A percentile compares a stretch with the other conserved stretches of the same genome.
Conservation (phyloP, 1,140 invertebrate genomes). For the Ericerus pela region DNA sequence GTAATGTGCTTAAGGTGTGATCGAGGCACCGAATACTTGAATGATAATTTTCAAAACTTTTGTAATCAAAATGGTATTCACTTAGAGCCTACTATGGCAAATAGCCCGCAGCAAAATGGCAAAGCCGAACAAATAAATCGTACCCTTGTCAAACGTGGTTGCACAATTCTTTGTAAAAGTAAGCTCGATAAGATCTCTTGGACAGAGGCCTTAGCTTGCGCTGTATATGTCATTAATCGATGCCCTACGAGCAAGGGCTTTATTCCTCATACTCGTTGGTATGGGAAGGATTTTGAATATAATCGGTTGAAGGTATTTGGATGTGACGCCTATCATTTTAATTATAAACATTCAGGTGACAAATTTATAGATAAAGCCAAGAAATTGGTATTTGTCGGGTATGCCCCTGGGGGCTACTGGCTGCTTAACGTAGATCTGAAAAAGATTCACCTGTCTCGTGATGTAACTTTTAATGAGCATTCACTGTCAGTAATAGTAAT, state of each 20-base stretch:
- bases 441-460: no score
- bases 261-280: background rate
- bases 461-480: no score
- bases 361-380: background rate
- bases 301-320: background rate
- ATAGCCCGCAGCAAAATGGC: slow-evolving; percentile 22
- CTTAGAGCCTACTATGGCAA: slow-evolving; percentile 18
- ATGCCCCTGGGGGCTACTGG: background rate
- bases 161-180: slow-evolving; percentile 23
- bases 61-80: slow-evolving; percentile 20
- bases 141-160: slow-evolving; percentile 21
- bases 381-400: background rate
- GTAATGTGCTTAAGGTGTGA: slow-evolving; percentile 16
- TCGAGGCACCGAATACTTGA: slow-evolving; percentile 24
- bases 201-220: slow-evolving; percentile 23
- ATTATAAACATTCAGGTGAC: background rate
- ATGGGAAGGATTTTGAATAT: background rate
- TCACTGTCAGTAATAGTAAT: no score
- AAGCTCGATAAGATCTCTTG: slow-evolving; percentile 20
- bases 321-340: background rate
- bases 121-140: slow-evolving; percentile 21
- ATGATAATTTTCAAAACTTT: slow-evolving; percentile 21
- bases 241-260: background rate
- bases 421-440: no score
- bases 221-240: slow-evolving; percentile 23